A percentile compares a stretch with the other conserved stretches of the same genome.
Conservation (phyloP, 2,113 vertebrate species). For the Pelecanus crispus region DNA sequence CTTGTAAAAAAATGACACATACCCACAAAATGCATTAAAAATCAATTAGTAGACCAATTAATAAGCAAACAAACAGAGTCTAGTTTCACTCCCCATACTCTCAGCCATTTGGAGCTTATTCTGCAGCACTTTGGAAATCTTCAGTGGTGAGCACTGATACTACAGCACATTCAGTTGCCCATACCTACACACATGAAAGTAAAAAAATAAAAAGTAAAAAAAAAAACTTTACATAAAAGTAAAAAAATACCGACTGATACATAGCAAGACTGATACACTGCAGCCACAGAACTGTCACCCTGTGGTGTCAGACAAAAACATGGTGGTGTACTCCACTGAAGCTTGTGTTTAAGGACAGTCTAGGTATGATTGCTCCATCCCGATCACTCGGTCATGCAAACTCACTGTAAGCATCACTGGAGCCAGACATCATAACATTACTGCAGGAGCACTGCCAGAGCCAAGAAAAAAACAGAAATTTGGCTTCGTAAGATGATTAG, state of each 20-base stretch:
- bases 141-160: background rate
- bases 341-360: background rate
- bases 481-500: background rate
- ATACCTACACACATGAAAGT: background rate
- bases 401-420: background rate
- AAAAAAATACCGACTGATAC: background rate
- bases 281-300: background rate
- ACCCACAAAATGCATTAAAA: background rate
- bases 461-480: background rate
- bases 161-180: background rate
- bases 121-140: background rate
- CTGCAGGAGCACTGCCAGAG: background rate
- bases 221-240: too few relatives aligned
- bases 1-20: background rate
- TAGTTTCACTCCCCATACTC: background rate
- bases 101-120: background rate
- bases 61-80: background rate
- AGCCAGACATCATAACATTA: background rate
- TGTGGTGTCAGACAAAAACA: background rate
- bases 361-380: background rate
- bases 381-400: background rate
- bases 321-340: background rate
- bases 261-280: background rate
- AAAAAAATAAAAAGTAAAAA: too few relatives aligned
- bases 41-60: background rate